These are phyloP conservation scores for Gymnodraco acuticeps DNA, from an alignment of 2,797 vertebrate species.

Conservation along the genomic window DNA sequence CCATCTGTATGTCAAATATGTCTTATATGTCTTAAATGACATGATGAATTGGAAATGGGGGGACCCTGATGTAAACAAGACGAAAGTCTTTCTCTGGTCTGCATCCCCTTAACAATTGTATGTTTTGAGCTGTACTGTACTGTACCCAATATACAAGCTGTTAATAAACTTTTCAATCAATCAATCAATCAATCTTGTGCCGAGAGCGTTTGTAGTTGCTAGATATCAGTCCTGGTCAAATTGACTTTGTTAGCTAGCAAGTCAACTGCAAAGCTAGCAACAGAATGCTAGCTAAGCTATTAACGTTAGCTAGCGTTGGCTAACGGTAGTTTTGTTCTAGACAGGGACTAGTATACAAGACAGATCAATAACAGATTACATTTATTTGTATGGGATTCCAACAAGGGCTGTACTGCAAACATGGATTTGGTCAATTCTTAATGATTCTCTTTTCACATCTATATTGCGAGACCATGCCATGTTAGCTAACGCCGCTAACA, in stretches of 20 bases:
- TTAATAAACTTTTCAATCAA: no score
- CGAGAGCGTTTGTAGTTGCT: no score
- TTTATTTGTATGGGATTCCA: rapidly evolving
- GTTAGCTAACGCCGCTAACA: constrained; percentile 76
- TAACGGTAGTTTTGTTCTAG: neutral
- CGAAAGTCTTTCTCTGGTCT: no score
- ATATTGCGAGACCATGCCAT: constrained; percentile 45
- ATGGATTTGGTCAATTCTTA: rapidly evolving
- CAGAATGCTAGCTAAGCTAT: constrained; percentile 8
- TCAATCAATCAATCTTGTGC: no score
- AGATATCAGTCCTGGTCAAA: neutral
- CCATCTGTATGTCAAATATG: no score
- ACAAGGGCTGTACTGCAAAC: rapidly evolving
- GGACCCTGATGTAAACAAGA: no score
- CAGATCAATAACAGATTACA: rapidly evolving
- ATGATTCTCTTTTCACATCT: neutral
- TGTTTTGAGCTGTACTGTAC: no score
- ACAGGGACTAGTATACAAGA: neutral
- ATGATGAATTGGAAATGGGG: no score
- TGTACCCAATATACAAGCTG: no score
- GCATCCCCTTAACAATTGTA: no score
- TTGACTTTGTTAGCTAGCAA: constrained; percentile 12
- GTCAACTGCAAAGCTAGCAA: constrained; percentile 34
- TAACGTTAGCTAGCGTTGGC: constrained; percentile 18
- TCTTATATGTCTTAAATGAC: no score